Evolutionary conservation across 23 tunicate genomes (phyloP).

Genomic region (Aplidium turbinatum): DNA sequence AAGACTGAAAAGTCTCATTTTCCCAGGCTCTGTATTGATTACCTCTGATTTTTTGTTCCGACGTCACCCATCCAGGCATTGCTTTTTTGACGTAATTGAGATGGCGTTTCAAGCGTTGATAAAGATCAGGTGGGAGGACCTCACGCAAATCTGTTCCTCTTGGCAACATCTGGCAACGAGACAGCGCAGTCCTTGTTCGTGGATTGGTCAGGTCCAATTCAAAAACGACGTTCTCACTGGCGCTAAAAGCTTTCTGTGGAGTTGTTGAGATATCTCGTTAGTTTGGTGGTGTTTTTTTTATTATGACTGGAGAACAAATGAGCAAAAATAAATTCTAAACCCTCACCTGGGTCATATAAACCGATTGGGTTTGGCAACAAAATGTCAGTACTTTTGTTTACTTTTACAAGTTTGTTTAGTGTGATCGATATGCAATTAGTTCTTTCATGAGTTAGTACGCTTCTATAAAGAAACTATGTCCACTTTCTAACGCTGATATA

Average conservation of each 20-base stretch:
- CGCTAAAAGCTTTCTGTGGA: constrained; percentile 31
- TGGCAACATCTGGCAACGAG: constrained; percentile 57
- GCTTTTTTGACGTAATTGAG: constrained; percentile 41
- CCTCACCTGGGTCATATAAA: too few relatives aligned
- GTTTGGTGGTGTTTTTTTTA: not conserved
- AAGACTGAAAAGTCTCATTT: too few relatives aligned
- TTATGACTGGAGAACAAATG: constrained; percentile 4
- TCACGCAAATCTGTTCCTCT: constrained; percentile 30
- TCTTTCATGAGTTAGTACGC: too few relatives aligned
- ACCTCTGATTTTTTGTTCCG: constrained; percentile 55
- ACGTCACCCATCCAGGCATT: constrained; percentile 49
- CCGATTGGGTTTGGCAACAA: too few relatives aligned
- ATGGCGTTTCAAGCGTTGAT: constrained; percentile 42
- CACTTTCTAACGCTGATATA: too few relatives aligned
- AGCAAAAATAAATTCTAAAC: too few relatives aligned
- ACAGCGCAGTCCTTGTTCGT: constrained; percentile 30
- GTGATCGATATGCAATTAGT: too few relatives aligned
- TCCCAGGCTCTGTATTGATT: too few relatives aligned
- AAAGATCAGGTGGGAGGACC: constrained; percentile 44
- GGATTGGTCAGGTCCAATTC: constrained; percentile 59
- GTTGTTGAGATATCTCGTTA: not conserved
- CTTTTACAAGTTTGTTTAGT: too few relatives aligned
- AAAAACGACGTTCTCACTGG: constrained; percentile 46
- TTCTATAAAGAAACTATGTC: too few relatives aligned
- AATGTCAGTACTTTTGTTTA: too few relatives aligned